Conservation (phyloP, 2,888 invertebrate species). For the Agrochola circellaris region DNA sequence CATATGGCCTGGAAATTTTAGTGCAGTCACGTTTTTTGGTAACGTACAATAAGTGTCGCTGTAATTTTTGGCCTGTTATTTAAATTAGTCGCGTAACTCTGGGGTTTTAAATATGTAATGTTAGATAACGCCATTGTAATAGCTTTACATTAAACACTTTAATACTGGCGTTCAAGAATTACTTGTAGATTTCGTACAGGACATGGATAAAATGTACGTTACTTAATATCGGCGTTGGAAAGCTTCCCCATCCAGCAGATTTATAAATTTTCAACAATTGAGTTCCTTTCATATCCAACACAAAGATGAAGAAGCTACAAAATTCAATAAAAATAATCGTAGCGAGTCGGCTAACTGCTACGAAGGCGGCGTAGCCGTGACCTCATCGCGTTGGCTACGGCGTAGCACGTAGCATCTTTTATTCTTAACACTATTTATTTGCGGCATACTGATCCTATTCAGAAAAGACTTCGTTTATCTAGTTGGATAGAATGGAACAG, state of each 20-base stretch:
- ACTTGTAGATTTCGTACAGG: background rate
- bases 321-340: conserved; percentile 39
- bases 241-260: background rate
- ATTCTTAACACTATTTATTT: conserved; percentile 9
- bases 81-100: conserved; percentile 15
- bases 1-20: conserved; percentile 40
- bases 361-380: conserved; percentile 27
- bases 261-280: conserved; percentile 12
- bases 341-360: conserved; percentile 20
- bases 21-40: conserved; percentile 50
- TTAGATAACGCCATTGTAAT: background rate
- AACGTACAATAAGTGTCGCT: conserved; percentile 28
- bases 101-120: conserved; percentile 8
- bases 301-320: background rate
- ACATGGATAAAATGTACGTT: background rate
- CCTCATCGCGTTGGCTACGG: conserved; percentile 39
- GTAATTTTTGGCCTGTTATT: conserved; percentile 24
- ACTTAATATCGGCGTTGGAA: background rate
- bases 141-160: background rate
- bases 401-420: conserved; percentile 40
- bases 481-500: background rate
- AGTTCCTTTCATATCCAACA: background rate
- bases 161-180: background rate
- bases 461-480: background rate
- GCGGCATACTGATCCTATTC: background rate